Evolutionary conservation across 2,888 invertebrate genomes (phyloP).

Genomic region (Andricus quercusramuli): DNA sequence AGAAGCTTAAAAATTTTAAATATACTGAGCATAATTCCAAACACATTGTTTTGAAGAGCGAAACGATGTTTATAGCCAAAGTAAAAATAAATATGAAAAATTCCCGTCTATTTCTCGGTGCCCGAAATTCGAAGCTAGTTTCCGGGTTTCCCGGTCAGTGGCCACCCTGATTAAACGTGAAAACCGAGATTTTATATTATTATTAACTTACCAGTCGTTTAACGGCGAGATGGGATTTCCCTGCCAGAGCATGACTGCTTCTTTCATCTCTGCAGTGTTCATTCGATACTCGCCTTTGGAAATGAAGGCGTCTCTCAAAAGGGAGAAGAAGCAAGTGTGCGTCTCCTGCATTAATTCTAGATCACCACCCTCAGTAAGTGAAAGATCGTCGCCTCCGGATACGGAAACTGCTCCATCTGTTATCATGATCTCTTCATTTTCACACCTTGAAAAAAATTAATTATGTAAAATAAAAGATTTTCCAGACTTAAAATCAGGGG

Average conservation of each 20-base stretch:
- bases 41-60: too few species aligned
- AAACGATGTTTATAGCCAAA: too few species aligned
- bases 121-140: too few species aligned
- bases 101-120: too few species aligned
- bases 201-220: conserved; percentile 87
- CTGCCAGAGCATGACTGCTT: conserved; percentile 87
- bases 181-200: background rate
- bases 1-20: too few species aligned
- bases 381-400: conserved; percentile 62
- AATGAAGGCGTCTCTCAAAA: conserved; percentile 93
- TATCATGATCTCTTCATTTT: conserved; percentile 70
- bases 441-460: conserved; percentile 62
- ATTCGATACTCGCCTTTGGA: conserved; percentile 92
- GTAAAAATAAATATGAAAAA: too few species aligned
- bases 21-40: too few species aligned
- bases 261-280: conserved; percentile 87
- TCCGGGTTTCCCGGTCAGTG: too few species aligned
- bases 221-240: conserved; percentile 89
- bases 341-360: conserved; percentile 88
- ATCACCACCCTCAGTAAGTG: conserved; percentile 75
- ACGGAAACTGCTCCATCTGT: conserved; percentile 70
- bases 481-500: background rate
- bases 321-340: conserved; percentile 91
- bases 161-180: too few species aligned
- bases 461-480: background rate